phyloP scores from a whole-genome alignment of 2,888 invertebrate genomes.

The Andrena bucephala region DNA sequence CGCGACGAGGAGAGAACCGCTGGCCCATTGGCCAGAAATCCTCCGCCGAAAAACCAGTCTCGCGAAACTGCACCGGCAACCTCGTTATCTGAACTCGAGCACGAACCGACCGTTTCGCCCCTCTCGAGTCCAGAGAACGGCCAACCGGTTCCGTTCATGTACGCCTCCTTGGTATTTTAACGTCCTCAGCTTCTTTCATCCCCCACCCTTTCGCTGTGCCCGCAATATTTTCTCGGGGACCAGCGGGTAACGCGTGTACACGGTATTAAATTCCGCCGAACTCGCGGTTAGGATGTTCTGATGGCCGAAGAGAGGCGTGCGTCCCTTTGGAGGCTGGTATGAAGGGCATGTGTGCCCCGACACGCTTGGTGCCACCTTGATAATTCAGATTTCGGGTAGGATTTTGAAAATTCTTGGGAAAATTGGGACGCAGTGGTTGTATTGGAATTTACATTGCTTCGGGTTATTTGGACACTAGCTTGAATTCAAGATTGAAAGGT shows the following conservation, averaged over 20 bases:
- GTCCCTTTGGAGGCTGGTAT: no score
- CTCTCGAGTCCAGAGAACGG: conserved; percentile 33
- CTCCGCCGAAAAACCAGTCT: conserved; percentile 66
- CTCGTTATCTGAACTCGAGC: conserved; percentile 74
- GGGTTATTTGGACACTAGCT: no score
- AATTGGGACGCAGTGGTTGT: no score
- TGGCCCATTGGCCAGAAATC: conserved; percentile 67
- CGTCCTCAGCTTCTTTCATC: conserved; percentile 45
- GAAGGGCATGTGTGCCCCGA: no score
- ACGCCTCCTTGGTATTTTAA: conserved; percentile 66
- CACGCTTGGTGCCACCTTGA: no score
- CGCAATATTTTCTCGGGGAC: conserved; percentile 25
- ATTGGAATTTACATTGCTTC: no score
- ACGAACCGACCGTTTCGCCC: conserved; percentile 61
- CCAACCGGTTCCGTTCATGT: conserved; percentile 70
- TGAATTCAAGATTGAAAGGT: no score
- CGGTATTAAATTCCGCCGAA: conserved; percentile 12
- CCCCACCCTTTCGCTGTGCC: neutral
- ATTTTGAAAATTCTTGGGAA: no score
- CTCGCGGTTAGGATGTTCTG: neutral
- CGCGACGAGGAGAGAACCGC: conserved; percentile 41
- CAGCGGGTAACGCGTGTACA: conserved; percentile 1
- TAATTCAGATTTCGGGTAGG: no score
- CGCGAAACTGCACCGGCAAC: conserved; percentile 66
- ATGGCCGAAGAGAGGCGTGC: neutral